Evolutionary conservation across 2,888 invertebrate genomes (phyloP).

Genomic region (Ischnus inquisitorius): DNA sequence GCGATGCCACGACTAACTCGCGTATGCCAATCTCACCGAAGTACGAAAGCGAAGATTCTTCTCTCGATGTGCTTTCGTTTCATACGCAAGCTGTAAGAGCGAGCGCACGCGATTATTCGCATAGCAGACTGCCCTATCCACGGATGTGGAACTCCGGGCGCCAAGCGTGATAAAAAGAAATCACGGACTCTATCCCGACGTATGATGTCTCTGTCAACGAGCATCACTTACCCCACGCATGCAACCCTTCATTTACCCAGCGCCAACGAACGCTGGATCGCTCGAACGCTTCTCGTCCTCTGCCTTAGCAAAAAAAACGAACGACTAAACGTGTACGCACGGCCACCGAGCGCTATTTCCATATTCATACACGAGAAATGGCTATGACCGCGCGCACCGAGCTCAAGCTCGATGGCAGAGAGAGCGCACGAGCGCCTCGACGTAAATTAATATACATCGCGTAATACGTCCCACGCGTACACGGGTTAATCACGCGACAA

Average conservation of each 20-base stretch:
- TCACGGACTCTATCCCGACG: not conserved
- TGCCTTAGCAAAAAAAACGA: slow-evolving; percentile 7
- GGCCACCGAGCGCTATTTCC: slow-evolving; percentile 62
- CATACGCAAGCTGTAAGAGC: not conserved
- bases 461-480: slow-evolving; percentile 59
- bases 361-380: slow-evolving; percentile 67
- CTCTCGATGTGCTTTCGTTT: not conserved
- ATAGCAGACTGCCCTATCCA: not conserved
- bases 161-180: slow-evolving; percentile 37
- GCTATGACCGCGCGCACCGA: not conserved
- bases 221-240: slow-evolving; percentile 53
- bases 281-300: not conserved
- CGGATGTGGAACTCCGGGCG: not conserved
- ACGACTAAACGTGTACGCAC: not conserved
- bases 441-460: slow-evolving; percentile 68
- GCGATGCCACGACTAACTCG: slow-evolving; percentile 8
- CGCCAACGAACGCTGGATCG: not conserved
- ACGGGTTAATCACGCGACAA: slow-evolving; percentile 1
- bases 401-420: not conserved
- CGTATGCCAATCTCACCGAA: not conserved
- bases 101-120: slow-evolving; percentile 7
- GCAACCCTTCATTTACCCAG: slow-evolving; percentile 41
- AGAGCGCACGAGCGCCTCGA: not conserved
- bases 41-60: slow-evolving; percentile 2
- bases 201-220: slow-evolving; percentile 70